A percentile compares a stretch with the other conserved stretches of the same genome.
Conservation (phyloP, 1,140 invertebrate species). For the Caerostris extrusa region DNA sequence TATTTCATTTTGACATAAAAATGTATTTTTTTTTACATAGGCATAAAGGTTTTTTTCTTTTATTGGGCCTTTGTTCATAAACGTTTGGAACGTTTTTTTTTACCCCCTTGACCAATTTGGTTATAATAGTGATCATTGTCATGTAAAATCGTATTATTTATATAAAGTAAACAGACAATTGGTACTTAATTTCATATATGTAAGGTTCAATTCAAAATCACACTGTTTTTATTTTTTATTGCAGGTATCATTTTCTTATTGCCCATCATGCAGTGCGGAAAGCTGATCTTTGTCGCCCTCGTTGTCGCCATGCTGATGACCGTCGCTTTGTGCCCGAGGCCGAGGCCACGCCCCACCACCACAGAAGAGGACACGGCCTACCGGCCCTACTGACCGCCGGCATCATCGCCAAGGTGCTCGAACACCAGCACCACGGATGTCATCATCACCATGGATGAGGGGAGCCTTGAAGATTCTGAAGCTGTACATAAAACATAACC, state of each 20-base stretch:
- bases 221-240: too few species aligned
- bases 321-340: constrained; percentile 53
- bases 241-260: background rate
- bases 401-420: constrained; percentile 62
- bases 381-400: constrained; percentile 43
- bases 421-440: constrained; percentile 66
- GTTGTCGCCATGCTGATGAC: constrained; percentile 16
- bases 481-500: constrained; percentile 37
- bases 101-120: too few species aligned
- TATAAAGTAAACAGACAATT: too few species aligned
- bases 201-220: too few species aligned
- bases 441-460: constrained; percentile 69
- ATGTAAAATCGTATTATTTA: too few species aligned
- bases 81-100: too few species aligned
- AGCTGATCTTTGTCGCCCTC: constrained; percentile 6
- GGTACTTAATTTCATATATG: too few species aligned
- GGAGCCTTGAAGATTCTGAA: background rate
- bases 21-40: too few species aligned
- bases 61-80: too few species aligned
- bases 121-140: too few species aligned
- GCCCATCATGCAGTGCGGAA: constrained; percentile 17
- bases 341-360: constrained; percentile 16
- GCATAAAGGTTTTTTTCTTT: too few species aligned
- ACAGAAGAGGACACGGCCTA: background rate
- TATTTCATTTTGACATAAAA: too few species aligned